Conservation (phyloP, 2,888 invertebrate species). For the Smittia aterrima region DNA sequence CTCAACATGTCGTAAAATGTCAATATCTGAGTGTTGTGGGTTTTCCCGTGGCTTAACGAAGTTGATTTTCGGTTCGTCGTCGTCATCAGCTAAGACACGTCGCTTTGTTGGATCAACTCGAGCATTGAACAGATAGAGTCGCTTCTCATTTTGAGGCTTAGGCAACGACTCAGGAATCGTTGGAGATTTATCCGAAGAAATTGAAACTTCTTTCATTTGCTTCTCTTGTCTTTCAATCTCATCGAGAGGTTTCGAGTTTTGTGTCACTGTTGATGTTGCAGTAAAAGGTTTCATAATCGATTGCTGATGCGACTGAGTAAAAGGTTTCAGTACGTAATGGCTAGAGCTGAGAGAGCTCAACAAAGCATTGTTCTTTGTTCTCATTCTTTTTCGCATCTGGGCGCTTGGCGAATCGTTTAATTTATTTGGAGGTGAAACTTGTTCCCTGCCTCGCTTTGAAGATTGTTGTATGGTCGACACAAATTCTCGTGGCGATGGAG, state of each 20-base stretch:
- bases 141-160: not conserved
- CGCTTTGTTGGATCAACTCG: not conserved
- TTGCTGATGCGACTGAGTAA: not conserved
- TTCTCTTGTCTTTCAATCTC: not conserved
- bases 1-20: not conserved
- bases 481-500: not conserved
- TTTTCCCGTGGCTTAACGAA: conserved; percentile 30
- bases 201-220: no score
- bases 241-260: not conserved
- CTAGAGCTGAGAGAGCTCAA: conserved; percentile 30
- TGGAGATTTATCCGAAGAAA: not conserved
- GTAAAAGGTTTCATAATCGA: not conserved
- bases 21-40: not conserved
- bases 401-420: not conserved
- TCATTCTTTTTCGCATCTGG: not conserved
- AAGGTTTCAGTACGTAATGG: not conserved
- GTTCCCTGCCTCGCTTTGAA: conserved; percentile 24
- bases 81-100: not conserved
- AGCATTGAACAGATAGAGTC: conserved; percentile 15
- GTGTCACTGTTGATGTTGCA: not conserved
- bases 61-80: conserved; percentile 21
- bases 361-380: conserved; percentile 25
- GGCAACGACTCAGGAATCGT: not conserved
- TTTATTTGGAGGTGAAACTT: conserved; percentile 3
- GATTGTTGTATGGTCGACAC: not conserved